Percentiles rank a stretch among this genome's conserved stretches.
Conservation (phyloP, 2,797 vertebrate species). For the Channa striata region DNA sequence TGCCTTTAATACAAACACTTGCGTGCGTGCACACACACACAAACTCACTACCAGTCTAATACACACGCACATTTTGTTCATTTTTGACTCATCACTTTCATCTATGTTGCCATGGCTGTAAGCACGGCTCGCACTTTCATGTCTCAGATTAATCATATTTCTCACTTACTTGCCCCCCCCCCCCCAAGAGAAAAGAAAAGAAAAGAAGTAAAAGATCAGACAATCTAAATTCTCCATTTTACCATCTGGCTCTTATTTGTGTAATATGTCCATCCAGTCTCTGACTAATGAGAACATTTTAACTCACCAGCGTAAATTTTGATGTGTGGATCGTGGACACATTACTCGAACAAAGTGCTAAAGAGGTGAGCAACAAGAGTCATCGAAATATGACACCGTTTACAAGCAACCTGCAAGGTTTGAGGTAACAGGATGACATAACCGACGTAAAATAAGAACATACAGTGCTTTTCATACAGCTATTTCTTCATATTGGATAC, state of each 20-base stretch:
- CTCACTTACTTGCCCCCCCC: slow-evolving; percentile 5
- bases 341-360: slow-evolving; percentile 2
- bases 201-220: neutral
- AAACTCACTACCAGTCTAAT: slow-evolving; percentile 21
- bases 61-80: slow-evolving; percentile 23
- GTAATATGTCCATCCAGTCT: slow-evolving; percentile 2
- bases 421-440: neutral
- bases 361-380: neutral
- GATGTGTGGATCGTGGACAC: neutral
- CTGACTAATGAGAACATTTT: slow-evolving; percentile 8
- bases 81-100: slow-evolving; percentile 54
- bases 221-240: neutral
- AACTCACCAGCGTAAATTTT: neutral
- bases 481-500: neutral
- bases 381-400: neutral
- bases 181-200: neutral
- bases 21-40: neutral
- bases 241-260: slow-evolving; percentile 6
- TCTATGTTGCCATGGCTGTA: neutral
- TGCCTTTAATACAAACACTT: slow-evolving; percentile 25
- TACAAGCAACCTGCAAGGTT: neutral
- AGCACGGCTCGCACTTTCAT: slow-evolving; percentile 16
- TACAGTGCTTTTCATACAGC: neutral
- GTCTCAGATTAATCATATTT: slow-evolving; percentile 24
- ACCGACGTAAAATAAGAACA: neutral